Base-by-base conservation (phyloP, 2,888 invertebrate genomes). In the Prosopocoilus inquinatus region DNA sequence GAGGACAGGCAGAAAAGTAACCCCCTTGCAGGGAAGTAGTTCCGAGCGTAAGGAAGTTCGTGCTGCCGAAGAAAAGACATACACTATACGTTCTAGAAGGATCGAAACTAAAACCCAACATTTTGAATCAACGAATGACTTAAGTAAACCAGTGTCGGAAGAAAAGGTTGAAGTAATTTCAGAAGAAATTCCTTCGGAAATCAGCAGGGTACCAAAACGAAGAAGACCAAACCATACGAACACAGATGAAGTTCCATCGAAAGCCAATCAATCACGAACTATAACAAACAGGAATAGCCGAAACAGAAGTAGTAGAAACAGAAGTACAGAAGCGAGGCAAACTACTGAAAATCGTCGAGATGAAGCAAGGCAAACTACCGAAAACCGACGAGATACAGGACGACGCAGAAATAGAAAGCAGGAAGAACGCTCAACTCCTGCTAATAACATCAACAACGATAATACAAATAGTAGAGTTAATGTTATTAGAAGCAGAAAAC, bases 1-100 rank as follows among this genome's bases (percentile, higher is more conserved):
- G 3, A 64, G 75, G 61, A 66, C 69, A n/a, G 71, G 68, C 11
- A 57, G 72, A 49, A 69, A 64, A 57, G 67, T 67, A 2, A 54
- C 20, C 4, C 20, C 20, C 20, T 28, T 28, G 20, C 20, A 28
- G 20, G 20, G 20, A 28, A 28, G 20, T 28, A 28, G 20, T 28
- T 28, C 20, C 1, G 20, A 28, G 1, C 20, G 20, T 7, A 28
- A 28, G 20, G 20, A 28, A 28, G 20, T 28, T 28, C 20, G 20
- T 28, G 20, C 20, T 28, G 20, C 20, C 20, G 20, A 28, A 28
- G 20, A 28, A 28, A 28, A 28, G 7, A 28, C 20, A 5, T 28
- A 28, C 5, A 28, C 20, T 1, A 28, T 28, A 28, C 20, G 20
- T 28, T 28, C 20, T 5, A 28, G 20, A 28, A 28, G 20, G 20